Conservation (phyloP, 2,113 vertebrate genomes). For the Nanorana parkeri region DNA sequence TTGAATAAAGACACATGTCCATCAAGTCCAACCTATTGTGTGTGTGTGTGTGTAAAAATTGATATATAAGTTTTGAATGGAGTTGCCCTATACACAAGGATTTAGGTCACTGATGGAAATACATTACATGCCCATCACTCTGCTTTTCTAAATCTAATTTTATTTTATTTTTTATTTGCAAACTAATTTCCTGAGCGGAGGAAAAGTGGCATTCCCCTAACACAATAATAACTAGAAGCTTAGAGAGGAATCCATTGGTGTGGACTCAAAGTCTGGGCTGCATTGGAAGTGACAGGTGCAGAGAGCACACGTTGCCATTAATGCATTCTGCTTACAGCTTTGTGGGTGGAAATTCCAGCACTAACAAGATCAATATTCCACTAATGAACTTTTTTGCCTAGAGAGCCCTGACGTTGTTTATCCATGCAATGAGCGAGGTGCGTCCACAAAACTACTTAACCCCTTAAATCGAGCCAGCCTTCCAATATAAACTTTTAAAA, state of each 20-base stretch:
- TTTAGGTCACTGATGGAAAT: too few species aligned
- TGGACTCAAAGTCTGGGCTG: not conserved
- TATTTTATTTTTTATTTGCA: too few species aligned
- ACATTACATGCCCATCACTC: too few species aligned
- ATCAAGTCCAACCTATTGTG: too few species aligned
- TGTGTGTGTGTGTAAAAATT: too few species aligned
- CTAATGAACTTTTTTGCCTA: conserved; percentile 40
- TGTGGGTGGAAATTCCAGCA: conserved; percentile 39
- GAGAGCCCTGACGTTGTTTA: not conserved
- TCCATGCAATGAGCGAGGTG: not conserved
- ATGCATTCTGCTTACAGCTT: conserved; percentile 9
- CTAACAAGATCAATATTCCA: conserved; percentile 45
- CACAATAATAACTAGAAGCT: conserved; percentile 3
- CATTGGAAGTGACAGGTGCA: conserved; percentile 27
- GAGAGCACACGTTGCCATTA: not conserved
- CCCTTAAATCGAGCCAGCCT: not conserved
- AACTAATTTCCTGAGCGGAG: too few species aligned
- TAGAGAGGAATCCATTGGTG: not conserved
- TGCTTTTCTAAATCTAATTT: too few species aligned
- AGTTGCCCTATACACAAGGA: too few species aligned
- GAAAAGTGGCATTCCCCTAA: not conserved
- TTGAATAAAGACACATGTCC: too few species aligned
- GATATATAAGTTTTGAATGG: too few species aligned
- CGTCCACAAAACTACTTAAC: not conserved
- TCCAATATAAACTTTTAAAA: too few species aligned